phyloP scores from a whole-genome alignment of 1,140 invertebrate species.

The Drosophila rufa region DNA sequence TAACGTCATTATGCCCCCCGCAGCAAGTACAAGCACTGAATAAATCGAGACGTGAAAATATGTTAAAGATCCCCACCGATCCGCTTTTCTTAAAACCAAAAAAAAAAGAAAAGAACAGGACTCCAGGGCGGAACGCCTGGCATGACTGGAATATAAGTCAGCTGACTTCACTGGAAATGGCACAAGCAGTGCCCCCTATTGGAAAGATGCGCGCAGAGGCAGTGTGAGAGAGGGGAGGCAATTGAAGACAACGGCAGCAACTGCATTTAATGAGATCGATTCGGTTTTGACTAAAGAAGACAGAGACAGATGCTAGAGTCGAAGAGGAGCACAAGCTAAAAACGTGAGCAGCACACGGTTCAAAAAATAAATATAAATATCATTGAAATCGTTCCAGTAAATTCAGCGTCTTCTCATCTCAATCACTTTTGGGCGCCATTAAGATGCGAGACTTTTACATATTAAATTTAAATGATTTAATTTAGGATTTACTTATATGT shows the following conservation, averaged over 20 bases:
- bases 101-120: background rate
- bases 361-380: background rate
- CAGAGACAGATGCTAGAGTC: background rate
- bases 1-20: slow-evolving; percentile 50
- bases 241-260: slow-evolving; percentile 19
- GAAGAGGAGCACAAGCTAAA: background rate
- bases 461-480: too few species aligned
- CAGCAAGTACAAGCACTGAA: slow-evolving; percentile 21
- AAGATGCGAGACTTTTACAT: background rate
- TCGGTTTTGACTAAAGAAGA: slow-evolving; percentile 11
- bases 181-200: background rate
- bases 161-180: slow-evolving; percentile 15
- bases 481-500: too few species aligned
- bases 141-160: slow-evolving; percentile 19
- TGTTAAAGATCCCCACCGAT: slow-evolving; percentile 9
- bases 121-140: slow-evolving; percentile 4
- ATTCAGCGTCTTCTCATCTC: background rate
- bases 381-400: background rate
- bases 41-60: slow-evolving; percentile 26
- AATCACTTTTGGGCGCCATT: background rate
- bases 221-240: background rate
- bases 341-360: background rate
- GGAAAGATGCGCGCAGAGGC: background rate
- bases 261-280: slow-evolving; percentile 39
- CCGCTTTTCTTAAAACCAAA: background rate